Percentiles rank a stretch among this genome's conserved stretches.
These are phyloP conservation scores for Vanessa tameamea DNA, from an alignment of 1,140 invertebrate species.

Conservation along the genomic window DNA sequence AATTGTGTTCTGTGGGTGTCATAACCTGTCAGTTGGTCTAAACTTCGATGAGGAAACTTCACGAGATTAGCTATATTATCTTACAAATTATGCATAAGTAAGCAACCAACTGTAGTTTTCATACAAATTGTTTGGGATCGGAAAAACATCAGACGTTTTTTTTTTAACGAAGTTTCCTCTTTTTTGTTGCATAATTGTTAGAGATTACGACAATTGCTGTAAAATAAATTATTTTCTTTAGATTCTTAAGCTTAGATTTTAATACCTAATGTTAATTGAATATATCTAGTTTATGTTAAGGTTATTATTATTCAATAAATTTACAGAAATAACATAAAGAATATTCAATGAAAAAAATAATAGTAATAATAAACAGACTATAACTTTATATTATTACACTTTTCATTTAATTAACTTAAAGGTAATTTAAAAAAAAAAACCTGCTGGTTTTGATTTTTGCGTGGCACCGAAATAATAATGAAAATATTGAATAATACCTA, in stretches of 20 bases:
- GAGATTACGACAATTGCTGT: neutral
- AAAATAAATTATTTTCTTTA: neutral
- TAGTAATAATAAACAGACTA: no score
- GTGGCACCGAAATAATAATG: no score
- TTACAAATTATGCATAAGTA: slow-evolving; percentile 33
- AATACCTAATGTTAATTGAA: neutral
- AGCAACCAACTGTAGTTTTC: slow-evolving; percentile 20
- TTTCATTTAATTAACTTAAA: no score
- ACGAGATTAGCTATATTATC: slow-evolving; percentile 26
- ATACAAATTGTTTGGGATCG: slow-evolving; percentile 13
- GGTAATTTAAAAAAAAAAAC: no score
- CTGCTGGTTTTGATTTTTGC: no score
- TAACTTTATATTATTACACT: no score
- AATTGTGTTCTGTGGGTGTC: slow-evolving; percentile 39
- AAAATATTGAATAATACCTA: no score
- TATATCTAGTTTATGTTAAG: no score
- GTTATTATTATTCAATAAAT: no score
- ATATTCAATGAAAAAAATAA: no score
- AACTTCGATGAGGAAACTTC: slow-evolving; percentile 69
- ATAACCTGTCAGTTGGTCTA: slow-evolving; percentile 55
- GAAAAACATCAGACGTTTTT: slow-evolving; percentile 15
- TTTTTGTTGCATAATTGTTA: neutral
- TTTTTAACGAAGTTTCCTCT: neutral
- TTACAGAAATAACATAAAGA: no score
- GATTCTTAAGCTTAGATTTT: neutral